A percentile compares a stretch with the other conserved stretches of the same genome.
Conservation (phyloP, 2,888 invertebrate species). For the Creontiades dilutus region DNA sequence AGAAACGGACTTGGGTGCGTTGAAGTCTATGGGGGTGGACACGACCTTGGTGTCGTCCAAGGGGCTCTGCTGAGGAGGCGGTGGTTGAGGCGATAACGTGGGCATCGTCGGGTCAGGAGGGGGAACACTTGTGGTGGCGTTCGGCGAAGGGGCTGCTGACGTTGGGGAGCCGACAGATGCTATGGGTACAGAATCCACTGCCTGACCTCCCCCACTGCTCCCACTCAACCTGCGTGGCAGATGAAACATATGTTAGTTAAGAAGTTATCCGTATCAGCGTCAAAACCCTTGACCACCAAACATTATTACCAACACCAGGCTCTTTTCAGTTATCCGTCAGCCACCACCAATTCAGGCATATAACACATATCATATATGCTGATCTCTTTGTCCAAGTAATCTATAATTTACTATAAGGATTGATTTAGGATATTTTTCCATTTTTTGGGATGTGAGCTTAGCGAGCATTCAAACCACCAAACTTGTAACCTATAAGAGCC, state of each 20-base stretch:
- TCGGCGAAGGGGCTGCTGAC: conserved; percentile 85
- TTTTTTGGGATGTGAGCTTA: no score
- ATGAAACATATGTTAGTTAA: background rate
- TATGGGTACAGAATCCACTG: conserved; percentile 79
- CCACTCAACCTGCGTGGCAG: conserved; percentile 45
- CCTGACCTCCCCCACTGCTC: conserved; percentile 25
- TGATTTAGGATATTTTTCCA: no score
- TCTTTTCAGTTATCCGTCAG: no score
- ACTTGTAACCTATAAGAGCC: no score
- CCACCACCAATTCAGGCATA: no score
- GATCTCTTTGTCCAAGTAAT: no score
- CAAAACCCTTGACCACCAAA: background rate
- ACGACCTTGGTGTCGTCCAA: conserved; percentile 77
- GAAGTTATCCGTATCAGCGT: background rate
- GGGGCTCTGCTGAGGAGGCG: conserved; percentile 77
- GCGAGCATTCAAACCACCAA: no score
- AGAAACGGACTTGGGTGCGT: conserved; percentile 78
- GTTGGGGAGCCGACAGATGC: conserved; percentile 82
- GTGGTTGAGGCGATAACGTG: conserved; percentile 85
- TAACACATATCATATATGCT: no score
- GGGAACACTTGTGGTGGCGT: conserved; percentile 85
- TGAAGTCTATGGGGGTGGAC: conserved; percentile 78
- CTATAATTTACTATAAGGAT: no score
- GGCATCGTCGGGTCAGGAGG: conserved; percentile 85
- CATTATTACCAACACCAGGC: no score